Conservation (phyloP, 2,888 invertebrate species). For the Colletes collaris region DNA sequence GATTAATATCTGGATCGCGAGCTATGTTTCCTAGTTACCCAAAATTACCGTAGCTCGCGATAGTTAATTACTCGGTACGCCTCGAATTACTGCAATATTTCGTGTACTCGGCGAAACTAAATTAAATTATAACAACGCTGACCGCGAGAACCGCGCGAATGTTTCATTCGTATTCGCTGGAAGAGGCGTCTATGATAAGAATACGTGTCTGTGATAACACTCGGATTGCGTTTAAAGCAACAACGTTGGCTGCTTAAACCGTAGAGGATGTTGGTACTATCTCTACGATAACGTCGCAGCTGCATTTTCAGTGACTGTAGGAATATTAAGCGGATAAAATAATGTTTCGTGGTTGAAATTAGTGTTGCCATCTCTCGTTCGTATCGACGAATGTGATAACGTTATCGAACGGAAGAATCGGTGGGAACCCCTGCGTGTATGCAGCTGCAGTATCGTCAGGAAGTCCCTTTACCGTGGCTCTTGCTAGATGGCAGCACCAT, state of each 20-base stretch:
- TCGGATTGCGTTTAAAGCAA: neutral
- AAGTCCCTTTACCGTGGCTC: neutral
- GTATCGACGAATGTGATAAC: constrained; percentile 16
- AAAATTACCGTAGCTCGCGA: too few relatives aligned
- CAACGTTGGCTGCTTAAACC: neutral
- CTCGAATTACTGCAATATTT: neutral
- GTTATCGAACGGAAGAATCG: neutral
- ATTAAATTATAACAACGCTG: neutral
- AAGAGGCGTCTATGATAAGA: constrained; percentile 4
- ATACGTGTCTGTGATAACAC: constrained; percentile 3
- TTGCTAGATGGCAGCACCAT: constrained; percentile 8
- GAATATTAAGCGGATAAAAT: neutral
- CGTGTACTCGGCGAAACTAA: neutral
- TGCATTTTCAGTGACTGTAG: neutral
- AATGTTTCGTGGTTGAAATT: neutral
- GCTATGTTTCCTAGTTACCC: too few relatives aligned
- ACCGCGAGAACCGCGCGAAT: neutral
- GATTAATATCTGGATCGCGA: too few relatives aligned
- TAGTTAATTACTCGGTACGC: neutral
- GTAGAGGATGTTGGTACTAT: neutral
- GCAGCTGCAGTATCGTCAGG: neutral
- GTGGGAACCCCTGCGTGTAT: constrained; percentile 10
- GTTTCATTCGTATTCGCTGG: neutral
- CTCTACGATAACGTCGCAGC: neutral
- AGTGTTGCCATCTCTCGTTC: constrained; percentile 24